A percentile compares a stretch with the other conserved stretches of the same genome.
These are phyloP conservation scores for Diabrotica balteata DNA, from an alignment of 2,888 invertebrate species.

Conservation along the genomic window DNA sequence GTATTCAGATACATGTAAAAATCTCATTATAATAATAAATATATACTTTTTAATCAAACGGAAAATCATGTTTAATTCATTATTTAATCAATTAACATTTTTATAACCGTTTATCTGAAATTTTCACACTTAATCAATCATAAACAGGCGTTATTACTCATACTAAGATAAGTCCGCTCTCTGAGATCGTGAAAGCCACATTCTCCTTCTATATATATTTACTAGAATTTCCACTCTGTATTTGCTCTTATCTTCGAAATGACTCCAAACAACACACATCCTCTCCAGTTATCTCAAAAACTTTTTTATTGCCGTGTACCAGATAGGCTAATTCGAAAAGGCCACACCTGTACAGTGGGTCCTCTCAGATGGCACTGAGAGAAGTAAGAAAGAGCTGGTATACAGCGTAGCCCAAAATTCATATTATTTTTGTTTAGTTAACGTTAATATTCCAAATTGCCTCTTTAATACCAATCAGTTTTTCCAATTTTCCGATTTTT, in stretches of 20 bases:
- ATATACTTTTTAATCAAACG: too few species aligned
- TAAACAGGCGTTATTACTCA: constrained; percentile 3
- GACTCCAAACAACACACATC: constrained; percentile 24
- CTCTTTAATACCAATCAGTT: not conserved
- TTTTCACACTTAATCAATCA: constrained; percentile 18
- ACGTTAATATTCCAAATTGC: not conserved
- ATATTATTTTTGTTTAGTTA: constrained; percentile 6
- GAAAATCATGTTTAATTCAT: too few species aligned
- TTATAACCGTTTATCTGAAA: not conserved
- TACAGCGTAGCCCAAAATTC: constrained; percentile 5
- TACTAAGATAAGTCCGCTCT: not conserved
- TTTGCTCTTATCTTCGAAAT: constrained; percentile 17
- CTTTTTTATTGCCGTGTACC: constrained; percentile 31
- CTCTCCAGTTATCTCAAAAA: constrained; percentile 28
- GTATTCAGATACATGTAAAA: too few species aligned
- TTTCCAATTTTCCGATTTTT: too few species aligned
- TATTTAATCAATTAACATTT: too few species aligned
- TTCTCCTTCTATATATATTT: constrained; percentile 9
- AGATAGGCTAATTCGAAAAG: constrained; percentile 30
- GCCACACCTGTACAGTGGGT: constrained; percentile 30
- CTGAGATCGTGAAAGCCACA: constrained; percentile 9
- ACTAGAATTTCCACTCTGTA: constrained; percentile 24
- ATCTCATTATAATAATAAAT: too few species aligned
- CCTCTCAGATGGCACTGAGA: constrained; percentile 5
- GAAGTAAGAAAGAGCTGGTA: not conserved